Percentiles rank a stretch among this genome's conserved stretches.
Conservation (phyloP, 2,113 vertebrate genomes). For the Alosa alosa region DNA sequence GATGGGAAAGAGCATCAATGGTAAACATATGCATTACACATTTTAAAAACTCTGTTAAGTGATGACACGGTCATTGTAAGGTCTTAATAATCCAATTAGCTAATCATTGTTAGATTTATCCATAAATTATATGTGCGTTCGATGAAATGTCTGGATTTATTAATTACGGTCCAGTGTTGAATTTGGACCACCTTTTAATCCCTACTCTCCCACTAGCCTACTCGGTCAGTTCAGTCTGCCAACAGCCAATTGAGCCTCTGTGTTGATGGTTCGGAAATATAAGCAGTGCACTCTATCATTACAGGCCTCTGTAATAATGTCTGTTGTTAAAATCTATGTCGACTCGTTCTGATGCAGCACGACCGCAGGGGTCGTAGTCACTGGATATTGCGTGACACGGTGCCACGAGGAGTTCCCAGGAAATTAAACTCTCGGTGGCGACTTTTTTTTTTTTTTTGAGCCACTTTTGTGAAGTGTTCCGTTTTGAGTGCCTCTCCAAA, state of each 20-base stretch:
- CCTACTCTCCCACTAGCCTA: neutral
- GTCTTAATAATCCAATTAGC: neutral
- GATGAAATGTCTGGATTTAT: neutral
- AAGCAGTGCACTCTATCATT: neutral
- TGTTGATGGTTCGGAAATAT: neutral
- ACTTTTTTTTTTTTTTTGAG: neutral
- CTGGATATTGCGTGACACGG: neutral
- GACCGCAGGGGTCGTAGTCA: neutral
- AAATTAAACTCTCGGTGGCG: neutral
- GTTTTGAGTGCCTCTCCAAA: neutral
- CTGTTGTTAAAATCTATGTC: neutral
- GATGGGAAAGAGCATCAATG: neutral
- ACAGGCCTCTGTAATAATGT: neutral
- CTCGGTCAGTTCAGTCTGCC: neutral
- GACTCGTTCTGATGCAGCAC: neutral
- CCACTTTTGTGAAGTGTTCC: neutral
- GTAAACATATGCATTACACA: neutral
- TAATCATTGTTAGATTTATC: neutral
- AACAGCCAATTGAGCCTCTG: neutral
- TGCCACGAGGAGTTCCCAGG: neutral
- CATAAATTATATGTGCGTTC: neutral
- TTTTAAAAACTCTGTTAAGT: neutral
- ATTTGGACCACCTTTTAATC: neutral
- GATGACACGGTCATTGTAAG: neutral
- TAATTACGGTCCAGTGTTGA: neutral